These are phyloP conservation scores for Spisula subtruncata DNA, from an alignment of 2,888 invertebrate species.

Conservation along the genomic window DNA sequence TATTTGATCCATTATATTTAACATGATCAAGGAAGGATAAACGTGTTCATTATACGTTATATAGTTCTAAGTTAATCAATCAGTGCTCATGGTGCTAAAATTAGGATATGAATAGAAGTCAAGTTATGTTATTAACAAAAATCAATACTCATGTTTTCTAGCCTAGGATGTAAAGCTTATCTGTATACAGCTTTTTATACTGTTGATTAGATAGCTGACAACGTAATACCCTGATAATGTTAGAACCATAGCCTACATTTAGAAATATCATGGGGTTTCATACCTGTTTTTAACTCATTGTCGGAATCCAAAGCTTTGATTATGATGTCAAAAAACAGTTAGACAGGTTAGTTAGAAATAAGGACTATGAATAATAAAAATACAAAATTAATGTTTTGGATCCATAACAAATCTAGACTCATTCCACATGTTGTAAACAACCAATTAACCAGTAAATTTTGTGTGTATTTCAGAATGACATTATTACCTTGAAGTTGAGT, in stretches of 20 bases:
- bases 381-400: no score
- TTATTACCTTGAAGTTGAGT: not conserved
- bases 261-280: no score
- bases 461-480: not conserved
- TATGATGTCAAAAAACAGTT: no score
- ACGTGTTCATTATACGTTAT: not conserved
- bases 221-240: no score
- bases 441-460: no score
- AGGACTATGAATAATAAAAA: no score
- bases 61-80: not conserved
- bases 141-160: not conserved
- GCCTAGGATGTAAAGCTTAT: not conserved
- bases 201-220: not conserved
- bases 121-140: not conserved
- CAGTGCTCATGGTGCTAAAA: not conserved
- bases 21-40: not conserved
- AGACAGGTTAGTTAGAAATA: no score
- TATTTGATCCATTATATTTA: not conserved
- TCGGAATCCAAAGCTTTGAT: no score
- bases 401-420: no score
- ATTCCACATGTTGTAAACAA: no score
- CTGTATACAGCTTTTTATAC: not conserved
- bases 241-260: no score
- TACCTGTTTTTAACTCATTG: no score
- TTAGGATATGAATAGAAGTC: not conserved